These are phyloP conservation scores for Pelodytes ibericus DNA, from an alignment of 2,797 vertebrate genomes.

Conservation along the genomic window DNA sequence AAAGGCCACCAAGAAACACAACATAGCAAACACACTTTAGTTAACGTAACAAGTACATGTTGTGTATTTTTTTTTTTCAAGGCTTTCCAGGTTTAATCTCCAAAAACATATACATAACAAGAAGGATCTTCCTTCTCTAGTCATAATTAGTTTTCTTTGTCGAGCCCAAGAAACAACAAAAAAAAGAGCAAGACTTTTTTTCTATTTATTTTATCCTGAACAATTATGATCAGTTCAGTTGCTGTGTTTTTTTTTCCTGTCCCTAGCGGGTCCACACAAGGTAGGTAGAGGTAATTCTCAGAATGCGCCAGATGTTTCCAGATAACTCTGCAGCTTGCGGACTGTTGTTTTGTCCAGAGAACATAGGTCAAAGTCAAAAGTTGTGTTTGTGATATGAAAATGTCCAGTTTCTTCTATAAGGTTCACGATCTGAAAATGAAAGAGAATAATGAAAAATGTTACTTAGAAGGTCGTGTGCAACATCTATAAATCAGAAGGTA, in stretches of 20 bases:
- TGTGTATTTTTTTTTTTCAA: constrained; percentile 83
- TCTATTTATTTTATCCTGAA: constrained; percentile 71
- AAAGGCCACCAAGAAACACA: constrained; percentile 76
- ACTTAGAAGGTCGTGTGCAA: not conserved
- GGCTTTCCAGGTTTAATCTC: constrained; percentile 87
- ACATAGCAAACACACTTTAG: constrained; percentile 82
- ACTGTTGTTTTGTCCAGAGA: constrained; percentile 97
- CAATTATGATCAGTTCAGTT: constrained; percentile 67
- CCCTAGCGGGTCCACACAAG: constrained; percentile 56
- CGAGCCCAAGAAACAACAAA: constrained; percentile 65
- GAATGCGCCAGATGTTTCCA: constrained; percentile 90
- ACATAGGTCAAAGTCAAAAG: constrained; percentile 99
- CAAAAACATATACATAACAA: constrained; percentile 75
- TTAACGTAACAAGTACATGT: constrained; percentile 74
- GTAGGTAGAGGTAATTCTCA: constrained; percentile 82
- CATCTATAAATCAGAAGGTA: not conserved
- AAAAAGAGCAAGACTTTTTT: constrained; percentile 69
- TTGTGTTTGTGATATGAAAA: constrained; percentile 98
- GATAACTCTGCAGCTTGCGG: constrained; percentile 97
- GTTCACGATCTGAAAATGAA: constrained; percentile 88
- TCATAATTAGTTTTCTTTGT: constrained; percentile 68
- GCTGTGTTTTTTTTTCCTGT: constrained; percentile 58
- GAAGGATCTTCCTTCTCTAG: constrained; percentile 74
- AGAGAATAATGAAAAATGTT: not conserved
- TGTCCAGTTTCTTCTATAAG: constrained; percentile 99